Conservation (phyloP, 1,140 invertebrate species). For the Eulimnadia texana region DNA sequence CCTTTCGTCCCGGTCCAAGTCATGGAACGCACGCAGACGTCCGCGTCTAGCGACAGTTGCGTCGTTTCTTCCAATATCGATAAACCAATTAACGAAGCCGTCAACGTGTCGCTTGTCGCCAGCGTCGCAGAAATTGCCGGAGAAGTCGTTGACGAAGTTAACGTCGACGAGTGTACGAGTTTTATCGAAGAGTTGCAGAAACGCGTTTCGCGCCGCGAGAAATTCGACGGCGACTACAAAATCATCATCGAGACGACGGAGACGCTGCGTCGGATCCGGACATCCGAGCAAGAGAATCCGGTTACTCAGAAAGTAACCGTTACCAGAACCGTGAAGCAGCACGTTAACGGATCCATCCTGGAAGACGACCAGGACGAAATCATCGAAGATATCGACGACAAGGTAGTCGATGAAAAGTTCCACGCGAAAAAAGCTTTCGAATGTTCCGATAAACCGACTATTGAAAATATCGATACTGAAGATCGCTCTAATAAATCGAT, state of each 20-base stretch:
- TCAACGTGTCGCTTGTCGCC: not conserved
- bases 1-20: too few species aligned
- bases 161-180: not conserved
- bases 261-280: constrained; percentile 3
- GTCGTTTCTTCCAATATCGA: too few species aligned
- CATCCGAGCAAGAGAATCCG: not conserved
- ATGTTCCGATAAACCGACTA: not conserved
- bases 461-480: not conserved
- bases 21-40: too few species aligned
- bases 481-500: not conserved
- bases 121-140: too few species aligned
- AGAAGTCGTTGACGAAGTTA: too few species aligned
- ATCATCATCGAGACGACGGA: constrained; percentile 7
- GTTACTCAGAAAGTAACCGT: constrained; percentile 8
- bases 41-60: too few species aligned
- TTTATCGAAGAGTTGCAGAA: constrained; percentile 2
- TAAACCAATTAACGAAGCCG: not conserved
- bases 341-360: not conserved
- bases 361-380: constrained; percentile 11
- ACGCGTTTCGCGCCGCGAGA: not conserved
- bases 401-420: not conserved
- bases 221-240: constrained; percentile 3
- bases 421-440: not conserved
- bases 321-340: constrained; percentile 6
- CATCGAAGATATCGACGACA: constrained; percentile 7